Conservation (phyloP, 1,140 invertebrate species). For the Brachionus angularis region DNA sequence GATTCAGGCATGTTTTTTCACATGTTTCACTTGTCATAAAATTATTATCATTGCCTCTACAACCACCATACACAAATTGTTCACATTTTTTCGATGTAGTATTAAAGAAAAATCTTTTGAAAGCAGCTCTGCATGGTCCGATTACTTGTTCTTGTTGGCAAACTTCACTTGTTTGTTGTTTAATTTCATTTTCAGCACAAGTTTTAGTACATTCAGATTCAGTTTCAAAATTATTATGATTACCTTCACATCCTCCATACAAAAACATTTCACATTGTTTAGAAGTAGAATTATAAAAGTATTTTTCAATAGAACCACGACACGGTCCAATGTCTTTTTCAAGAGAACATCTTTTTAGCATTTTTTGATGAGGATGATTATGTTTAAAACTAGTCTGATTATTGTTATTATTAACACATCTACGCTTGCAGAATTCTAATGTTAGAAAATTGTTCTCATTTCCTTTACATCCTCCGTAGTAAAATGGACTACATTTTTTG, state of each 20-base stretch:
- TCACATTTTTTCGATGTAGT: not conserved
- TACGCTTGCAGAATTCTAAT: slow-evolving; percentile 54
- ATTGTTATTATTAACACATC: slow-evolving; percentile 65
- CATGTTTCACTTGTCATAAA: not conserved
- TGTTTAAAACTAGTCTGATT: not conserved
- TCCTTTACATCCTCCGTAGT: slow-evolving; percentile 56
- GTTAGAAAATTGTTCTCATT: slow-evolving; percentile 51
- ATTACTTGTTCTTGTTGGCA: not conserved
- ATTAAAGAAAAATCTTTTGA: not conserved
- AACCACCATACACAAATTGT: not conserved
- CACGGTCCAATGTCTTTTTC: slow-evolving; percentile 73
- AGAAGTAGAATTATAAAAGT: slow-evolving; percentile 70
- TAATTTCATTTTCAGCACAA: slow-evolving; percentile 60
- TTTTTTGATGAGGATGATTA: slow-evolving; percentile 64
- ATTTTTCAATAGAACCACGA: slow-evolving; percentile 72
- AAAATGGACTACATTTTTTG: slow-evolving; percentile 53
- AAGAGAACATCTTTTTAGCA: slow-evolving; percentile 49
- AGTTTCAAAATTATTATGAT: slow-evolving; percentile 59
- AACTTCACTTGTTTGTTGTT: slow-evolving; percentile 63
- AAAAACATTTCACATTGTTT: slow-evolving; percentile 82
- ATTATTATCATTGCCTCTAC: slow-evolving; percentile 2
- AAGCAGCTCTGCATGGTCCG: not conserved
- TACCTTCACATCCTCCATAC: slow-evolving; percentile 83
- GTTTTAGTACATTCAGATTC: slow-evolving; percentile 74
- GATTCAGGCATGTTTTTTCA: slow-evolving; percentile 20